Evolutionary conservation across 2,113 vertebrate genomes (phyloP).

Genomic region (Rhegmatorhina hoffmannsi): DNA sequence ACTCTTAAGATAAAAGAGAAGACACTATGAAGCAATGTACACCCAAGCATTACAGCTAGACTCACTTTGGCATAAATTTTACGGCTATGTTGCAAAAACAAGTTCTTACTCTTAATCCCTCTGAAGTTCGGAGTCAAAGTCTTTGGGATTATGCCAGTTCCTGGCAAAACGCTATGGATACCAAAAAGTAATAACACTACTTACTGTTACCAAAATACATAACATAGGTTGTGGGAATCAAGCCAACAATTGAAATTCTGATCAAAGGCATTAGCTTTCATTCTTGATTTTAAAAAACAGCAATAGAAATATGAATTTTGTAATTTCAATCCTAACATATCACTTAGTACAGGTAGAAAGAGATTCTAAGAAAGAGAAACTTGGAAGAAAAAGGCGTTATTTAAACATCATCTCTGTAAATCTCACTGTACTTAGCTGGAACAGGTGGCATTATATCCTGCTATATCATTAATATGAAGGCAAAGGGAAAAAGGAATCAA

Average conservation of each 20-base stretch:
- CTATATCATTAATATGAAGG: not conserved
- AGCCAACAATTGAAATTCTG: not conserved
- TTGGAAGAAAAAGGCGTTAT: not conserved
- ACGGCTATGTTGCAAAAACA: not conserved
- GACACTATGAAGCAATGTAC: not conserved
- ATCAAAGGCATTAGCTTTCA: not conserved
- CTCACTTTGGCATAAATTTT: not conserved
- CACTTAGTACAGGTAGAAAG: not conserved
- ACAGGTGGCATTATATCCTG: not conserved
- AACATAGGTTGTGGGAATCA: not conserved
- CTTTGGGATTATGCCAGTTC: not conserved
- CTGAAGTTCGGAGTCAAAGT: not conserved
- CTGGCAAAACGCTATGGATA: not conserved
- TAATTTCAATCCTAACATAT: not conserved
- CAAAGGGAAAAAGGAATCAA: not conserved
- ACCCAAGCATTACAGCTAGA: not conserved
- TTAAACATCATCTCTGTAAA: not conserved
- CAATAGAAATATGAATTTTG: not conserved
- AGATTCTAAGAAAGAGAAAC: not conserved
- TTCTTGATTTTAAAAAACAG: not conserved
- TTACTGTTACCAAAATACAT: not conserved
- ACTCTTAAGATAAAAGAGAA: not conserved
- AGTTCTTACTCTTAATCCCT: conserved; percentile 12
- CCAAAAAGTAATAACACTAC: not conserved
- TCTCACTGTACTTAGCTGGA: not conserved